Evolutionary conservation across 2,797 vertebrate genomes (phyloP).

Genomic region (Lophius americanus): DNA sequence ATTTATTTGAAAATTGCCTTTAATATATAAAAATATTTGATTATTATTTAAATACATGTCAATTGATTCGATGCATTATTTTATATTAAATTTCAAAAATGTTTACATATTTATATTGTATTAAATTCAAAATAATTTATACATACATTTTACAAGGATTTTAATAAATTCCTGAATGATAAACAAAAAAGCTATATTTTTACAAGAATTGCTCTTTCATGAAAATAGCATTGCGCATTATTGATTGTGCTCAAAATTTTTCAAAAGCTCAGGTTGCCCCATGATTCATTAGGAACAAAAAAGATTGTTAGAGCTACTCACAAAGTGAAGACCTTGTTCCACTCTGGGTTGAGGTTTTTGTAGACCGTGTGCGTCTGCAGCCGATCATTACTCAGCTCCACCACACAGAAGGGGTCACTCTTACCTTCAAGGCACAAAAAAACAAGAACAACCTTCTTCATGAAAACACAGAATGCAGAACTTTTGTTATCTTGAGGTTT

Average conservation of each 20-base stretch:
- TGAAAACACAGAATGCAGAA: slow-evolving; percentile 20
- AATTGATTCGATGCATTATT: no score
- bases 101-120: no score
- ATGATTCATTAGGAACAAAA: neutral
- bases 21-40: no score
- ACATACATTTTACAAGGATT: no score
- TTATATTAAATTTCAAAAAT: no score
- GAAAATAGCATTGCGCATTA: neutral
- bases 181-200: neutral
- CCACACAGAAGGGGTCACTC: slow-evolving; percentile 98
- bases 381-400: slow-evolving; percentile 96
- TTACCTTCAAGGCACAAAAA: slow-evolving; percentile 83
- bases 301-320: slow-evolving; percentile 78
- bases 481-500: slow-evolving; percentile 12
- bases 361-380: slow-evolving; percentile 96
- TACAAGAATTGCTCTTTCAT: neutral
- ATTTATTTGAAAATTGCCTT: no score
- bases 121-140: no score
- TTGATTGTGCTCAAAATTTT: neutral
- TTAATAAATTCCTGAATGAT: no score
- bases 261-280: neutral
- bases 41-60: no score
- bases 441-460: slow-evolving; percentile 2
- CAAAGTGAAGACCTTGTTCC: slow-evolving; percentile 99
- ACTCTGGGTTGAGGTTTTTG: slow-evolving; percentile 97